A percentile compares a stretch with the other conserved stretches of the same genome.
phyloP scores from a whole-genome alignment of 2,888 invertebrate species.

The Drosophila anceps region DNA sequence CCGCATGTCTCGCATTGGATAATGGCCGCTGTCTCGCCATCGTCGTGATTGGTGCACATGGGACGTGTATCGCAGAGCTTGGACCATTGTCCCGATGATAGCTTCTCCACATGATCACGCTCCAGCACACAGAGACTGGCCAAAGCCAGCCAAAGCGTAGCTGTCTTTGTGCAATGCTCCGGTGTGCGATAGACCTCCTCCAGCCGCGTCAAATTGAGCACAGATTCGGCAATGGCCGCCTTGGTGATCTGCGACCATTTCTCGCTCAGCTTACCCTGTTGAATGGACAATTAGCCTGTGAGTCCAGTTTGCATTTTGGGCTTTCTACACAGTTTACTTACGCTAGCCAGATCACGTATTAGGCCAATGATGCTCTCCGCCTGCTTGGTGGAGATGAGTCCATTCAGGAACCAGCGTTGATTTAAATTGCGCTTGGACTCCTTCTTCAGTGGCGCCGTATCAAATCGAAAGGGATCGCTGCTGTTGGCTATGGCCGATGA shows the following conservation, averaged over 20 bases:
- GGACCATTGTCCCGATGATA: conserved; percentile 93
- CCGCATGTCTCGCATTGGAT: conserved; percentile 97
- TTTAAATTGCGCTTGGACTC: conserved; percentile 84
- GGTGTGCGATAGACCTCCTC: conserved; percentile 91
- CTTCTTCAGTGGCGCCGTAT: conserved; percentile 72
- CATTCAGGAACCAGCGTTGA: conserved; percentile 93
- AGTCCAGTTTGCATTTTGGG: neutral
- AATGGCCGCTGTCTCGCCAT: conserved; percentile 95
- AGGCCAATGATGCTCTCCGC: conserved; percentile 95
- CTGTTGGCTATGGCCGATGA: neutral
- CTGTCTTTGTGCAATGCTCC: conserved; percentile 91
- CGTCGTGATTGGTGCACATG: conserved; percentile 98
- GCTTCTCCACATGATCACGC: conserved; percentile 93
- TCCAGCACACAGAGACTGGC: conserved; percentile 97
- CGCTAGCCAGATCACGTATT: conserved; percentile 96
- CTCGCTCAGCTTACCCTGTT: conserved; percentile 93
- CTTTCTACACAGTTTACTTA: conserved; percentile 85
- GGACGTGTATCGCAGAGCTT: conserved; percentile 89
- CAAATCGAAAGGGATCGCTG: conserved; percentile 73
- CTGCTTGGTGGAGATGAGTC: conserved; percentile 92
- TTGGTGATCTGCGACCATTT: conserved; percentile 95
- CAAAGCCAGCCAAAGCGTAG: conserved; percentile 96
- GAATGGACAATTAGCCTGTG: neutral
- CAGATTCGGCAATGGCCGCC: conserved; percentile 94
- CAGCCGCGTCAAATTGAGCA: conserved; percentile 92